Evolutionary conservation across 1,140 invertebrate species (phyloP), one percentile per base, ranked within the genome.

Genomic region (Palaemon carinicauda): DNA sequence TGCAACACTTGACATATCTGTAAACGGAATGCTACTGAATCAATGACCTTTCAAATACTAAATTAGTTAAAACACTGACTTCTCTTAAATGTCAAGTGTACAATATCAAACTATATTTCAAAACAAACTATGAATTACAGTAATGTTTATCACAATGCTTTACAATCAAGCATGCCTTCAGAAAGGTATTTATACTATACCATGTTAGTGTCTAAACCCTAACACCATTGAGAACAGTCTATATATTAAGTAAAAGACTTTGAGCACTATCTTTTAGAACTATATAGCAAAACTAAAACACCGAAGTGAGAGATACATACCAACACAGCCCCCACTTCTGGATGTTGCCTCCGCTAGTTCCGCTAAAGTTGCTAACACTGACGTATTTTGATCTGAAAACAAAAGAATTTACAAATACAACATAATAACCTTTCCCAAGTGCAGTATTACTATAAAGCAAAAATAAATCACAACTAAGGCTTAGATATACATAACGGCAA

Each of bases 361-460:
- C 29, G 85, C 85, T 29, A 87, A 33, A 17, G 85, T 81, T 21
- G 85, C 85, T 15, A 87, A 41, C 15, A 87, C 85, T 75, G 85
- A 81, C 15, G 80, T 87, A 60, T 87, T 87, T 54, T 87, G 79
- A 78, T 87, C 85, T 87, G 31, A 27, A 80, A 87, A 69, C 7
- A 79, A 27, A 65, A 51, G 24, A 5, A 77, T 33, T 69, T 69
- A 52, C 24, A 31, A 31, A 84, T 84, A 65, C 24, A 51, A 31
- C 4, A 60, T 24, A 5, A 27, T 2, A 17, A 2, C 5, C 27
- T 65, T 14, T 21, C 60, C 1, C 56, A 65, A 17, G n/a, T 65
- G 56, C n/a, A n/a, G n/a, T 65, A 75, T 4, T 5, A 75, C 14
- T 17, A 50, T 21, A 75, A 75, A 1, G 12, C 27, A 51, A 75